phyloP scores from a whole-genome alignment of 2,113 vertebrate genomes.

The Chaenocephalus aceratus region DNA sequence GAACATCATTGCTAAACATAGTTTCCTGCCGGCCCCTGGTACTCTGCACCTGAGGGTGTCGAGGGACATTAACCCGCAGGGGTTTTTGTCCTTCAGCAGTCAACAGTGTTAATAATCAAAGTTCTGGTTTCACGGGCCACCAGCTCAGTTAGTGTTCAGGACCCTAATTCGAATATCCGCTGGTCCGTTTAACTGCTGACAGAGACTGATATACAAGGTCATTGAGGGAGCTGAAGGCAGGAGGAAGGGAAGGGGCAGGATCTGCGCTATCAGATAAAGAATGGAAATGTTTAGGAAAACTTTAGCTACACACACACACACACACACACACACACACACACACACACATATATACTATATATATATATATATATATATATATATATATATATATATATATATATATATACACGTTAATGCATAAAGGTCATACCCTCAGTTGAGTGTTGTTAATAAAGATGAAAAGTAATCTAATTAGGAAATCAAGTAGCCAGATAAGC shows the following conservation, averaged over 20 bases:
- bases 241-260: conserved; percentile 44
- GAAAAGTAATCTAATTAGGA: conserved; percentile 18
- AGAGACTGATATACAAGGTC: conserved; percentile 68
- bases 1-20: conserved; percentile 29
- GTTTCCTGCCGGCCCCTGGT: conserved; percentile 7
- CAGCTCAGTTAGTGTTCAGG: conserved; percentile 67
- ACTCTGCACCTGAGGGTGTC: conserved; percentile 33
- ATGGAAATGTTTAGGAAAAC: conserved; percentile 58
- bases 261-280: conserved; percentile 68
- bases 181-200: conserved; percentile 69
- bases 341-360: too few species aligned
- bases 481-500: conserved; percentile 18
- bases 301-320: conserved; percentile 8
- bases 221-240: conserved; percentile 13
- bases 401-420: not conserved
- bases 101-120: conserved; percentile 84
- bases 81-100: conserved; percentile 64
- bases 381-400: too few species aligned
- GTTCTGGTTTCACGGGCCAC: conserved; percentile 75
- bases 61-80: conserved; percentile 66
- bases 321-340: conserved; percentile 3
- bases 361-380: too few species aligned
- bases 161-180: conserved; percentile 73
- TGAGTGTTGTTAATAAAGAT: conserved; percentile 25
- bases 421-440: conserved; percentile 8